phyloP scores from a whole-genome alignment of 2,797 vertebrate species.

The Nannoperca obscura region DNA sequence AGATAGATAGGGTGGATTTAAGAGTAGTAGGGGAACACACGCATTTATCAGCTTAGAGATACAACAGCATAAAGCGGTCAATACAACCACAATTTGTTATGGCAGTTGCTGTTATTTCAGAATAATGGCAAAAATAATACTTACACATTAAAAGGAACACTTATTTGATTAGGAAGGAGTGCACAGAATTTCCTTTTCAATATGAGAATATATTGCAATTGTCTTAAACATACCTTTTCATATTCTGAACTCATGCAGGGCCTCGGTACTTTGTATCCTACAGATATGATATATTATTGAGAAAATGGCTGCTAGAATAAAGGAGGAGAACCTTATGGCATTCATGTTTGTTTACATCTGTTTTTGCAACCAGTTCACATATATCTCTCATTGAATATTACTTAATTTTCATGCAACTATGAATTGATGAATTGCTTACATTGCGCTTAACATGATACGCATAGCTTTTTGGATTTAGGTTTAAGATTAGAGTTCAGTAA shows the following conservation, averaged over 20 bases:
- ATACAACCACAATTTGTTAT: constrained; percentile 54
- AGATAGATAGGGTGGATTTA: constrained; percentile 53
- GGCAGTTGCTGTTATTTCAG: constrained; percentile 59
- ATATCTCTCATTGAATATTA: constrained; percentile 38
- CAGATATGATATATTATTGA: constrained; percentile 56
- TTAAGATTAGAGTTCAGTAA: constrained; percentile 35
- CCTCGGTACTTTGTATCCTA: constrained; percentile 60
- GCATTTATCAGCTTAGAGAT: constrained; percentile 47
- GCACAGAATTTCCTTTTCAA: constrained; percentile 26
- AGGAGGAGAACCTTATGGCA: constrained; percentile 21
- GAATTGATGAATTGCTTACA: constrained; percentile 37
- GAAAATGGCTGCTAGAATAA: constrained; percentile 35
- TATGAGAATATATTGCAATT: constrained; percentile 58
- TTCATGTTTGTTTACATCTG: constrained; percentile 46
- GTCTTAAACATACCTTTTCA: constrained; percentile 38
- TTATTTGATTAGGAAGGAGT: constrained; percentile 39
- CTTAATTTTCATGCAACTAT: constrained; percentile 66
- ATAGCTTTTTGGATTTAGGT: constrained; percentile 35
- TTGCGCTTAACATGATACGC: constrained; percentile 60
- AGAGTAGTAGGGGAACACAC: constrained; percentile 49
- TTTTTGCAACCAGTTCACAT: constrained; percentile 40
- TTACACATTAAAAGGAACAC: constrained; percentile 48
- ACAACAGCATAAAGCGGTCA: constrained; percentile 57
- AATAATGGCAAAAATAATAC: constrained; percentile 56
- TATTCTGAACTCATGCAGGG: constrained; percentile 65